These are phyloP conservation scores for Tachystola acroxantha DNA, from an alignment of 2,888 invertebrate species.

Conservation along the genomic window DNA sequence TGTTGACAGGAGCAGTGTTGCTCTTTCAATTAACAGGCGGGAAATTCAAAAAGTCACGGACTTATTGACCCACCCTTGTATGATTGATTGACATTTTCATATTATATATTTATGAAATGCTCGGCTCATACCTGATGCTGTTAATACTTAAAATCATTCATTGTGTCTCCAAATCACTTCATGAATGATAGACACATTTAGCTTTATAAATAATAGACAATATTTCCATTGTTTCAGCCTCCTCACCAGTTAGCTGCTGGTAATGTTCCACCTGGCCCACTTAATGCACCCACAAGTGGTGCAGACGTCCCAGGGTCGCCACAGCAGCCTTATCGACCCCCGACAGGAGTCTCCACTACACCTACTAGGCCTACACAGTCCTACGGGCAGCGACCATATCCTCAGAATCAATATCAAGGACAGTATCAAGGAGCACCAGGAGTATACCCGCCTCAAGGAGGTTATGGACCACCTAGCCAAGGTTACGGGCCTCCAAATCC, in stretches of 20 bases:
- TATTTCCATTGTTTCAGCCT: conserved; percentile 52
- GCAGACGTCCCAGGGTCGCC: conserved; percentile 59
- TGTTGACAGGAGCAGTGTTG: too few relatives aligned
- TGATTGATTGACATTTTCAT: too few relatives aligned
- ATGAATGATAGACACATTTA: too few relatives aligned
- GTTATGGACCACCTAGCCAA: conserved; percentile 83
- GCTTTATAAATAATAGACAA: too few relatives aligned
- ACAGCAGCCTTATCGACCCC: conserved; percentile 69
- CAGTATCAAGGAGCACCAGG: conserved; percentile 77
- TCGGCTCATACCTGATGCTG: too few relatives aligned
- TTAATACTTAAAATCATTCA: too few relatives aligned
- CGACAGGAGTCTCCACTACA: conserved; percentile 70
- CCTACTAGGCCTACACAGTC: conserved; percentile 81
- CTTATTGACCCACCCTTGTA: too few relatives aligned
- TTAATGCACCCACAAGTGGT: conserved; percentile 54
- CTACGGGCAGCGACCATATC: conserved; percentile 82
- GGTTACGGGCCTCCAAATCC: conserved; percentile 82
- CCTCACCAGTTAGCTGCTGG: conserved; percentile 77
- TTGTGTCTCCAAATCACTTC: too few relatives aligned
- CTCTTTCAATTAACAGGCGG: too few relatives aligned
- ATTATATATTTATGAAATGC: too few relatives aligned
- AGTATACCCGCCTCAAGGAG: conserved; percentile 82
- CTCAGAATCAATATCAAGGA: conserved; percentile 82
- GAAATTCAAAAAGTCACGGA: too few relatives aligned
- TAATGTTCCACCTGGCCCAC: conserved; percentile 60